These are phyloP conservation scores for Perithous albicinctus DNA, from an alignment of 2,888 invertebrate genomes.

Conservation along the genomic window DNA sequence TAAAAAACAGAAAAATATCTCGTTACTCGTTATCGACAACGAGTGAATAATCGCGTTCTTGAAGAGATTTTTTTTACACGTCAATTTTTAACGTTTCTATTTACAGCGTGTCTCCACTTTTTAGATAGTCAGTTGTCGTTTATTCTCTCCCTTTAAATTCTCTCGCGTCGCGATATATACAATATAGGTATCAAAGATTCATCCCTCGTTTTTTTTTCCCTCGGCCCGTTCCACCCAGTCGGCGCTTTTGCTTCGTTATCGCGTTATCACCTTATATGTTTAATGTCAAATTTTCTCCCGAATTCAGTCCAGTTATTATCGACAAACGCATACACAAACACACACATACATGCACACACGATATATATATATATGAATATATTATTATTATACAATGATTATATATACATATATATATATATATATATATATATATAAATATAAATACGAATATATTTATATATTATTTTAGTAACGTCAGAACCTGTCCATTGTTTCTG, in stretches of 20 bases:
- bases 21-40: slow-evolving; percentile 37
- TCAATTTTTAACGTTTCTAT: slow-evolving; percentile 61
- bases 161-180: slow-evolving; percentile 8
- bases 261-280: slow-evolving; percentile 60
- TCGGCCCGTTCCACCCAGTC: slow-evolving; percentile 47
- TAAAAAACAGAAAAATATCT: too few species aligned
- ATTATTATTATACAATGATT: slow-evolving; percentile 54
- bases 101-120: slow-evolving; percentile 9
- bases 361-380: slow-evolving; percentile 45
- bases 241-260: slow-evolving; percentile 65
- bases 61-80: slow-evolving; percentile 60
- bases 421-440: slow-evolving; percentile 71
- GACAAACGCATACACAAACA: slow-evolving; percentile 54
- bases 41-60: slow-evolving; percentile 41
- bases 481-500: slow-evolving; percentile 74
- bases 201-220: slow-evolving; percentile 37
- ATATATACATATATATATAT: slow-evolving; percentile 71
- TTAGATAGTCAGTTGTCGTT: slow-evolving; percentile 36
- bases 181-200: slow-evolving; percentile 33
- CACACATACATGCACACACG: slow-evolving; percentile 38
- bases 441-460: slow-evolving; percentile 68
- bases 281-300: slow-evolving; percentile 57
- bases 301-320: slow-evolving; percentile 60
- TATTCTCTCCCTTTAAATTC: slow-evolving; percentile 10
- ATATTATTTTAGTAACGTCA: slow-evolving; percentile 71